These are phyloP conservation scores for Ericerus pela DNA, from an alignment of 1,140 invertebrate species.

Conservation along the genomic window DNA sequence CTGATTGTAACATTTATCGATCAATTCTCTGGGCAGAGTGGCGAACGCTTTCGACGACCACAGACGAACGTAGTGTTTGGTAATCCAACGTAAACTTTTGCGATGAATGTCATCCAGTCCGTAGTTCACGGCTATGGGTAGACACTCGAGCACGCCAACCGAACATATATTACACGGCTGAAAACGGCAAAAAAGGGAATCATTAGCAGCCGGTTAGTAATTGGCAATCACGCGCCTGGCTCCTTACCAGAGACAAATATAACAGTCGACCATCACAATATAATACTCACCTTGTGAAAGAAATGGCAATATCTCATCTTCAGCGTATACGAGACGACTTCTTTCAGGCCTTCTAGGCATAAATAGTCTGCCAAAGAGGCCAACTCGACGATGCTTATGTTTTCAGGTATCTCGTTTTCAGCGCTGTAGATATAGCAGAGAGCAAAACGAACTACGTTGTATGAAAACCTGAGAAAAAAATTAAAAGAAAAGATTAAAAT, in stretches of 20 bases:
- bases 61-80: conserved; percentile 62
- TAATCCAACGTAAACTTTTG: conserved; percentile 71
- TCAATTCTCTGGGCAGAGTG: conserved; percentile 56
- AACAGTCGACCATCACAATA: neutral
- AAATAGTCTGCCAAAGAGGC: conserved; percentile 75
- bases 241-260: neutral
- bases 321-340: conserved; percentile 70
- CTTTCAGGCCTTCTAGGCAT: conserved; percentile 72
- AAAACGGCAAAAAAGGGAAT: conserved; percentile 23
- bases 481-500: too few species aligned
- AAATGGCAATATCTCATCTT: conserved; percentile 82
- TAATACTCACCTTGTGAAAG: conserved; percentile 56
- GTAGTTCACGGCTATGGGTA: conserved; percentile 64
- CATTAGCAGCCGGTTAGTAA: neutral
- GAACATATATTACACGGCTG: conserved; percentile 63
- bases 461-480: conserved; percentile 48
- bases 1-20: conserved; percentile 67
- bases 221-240: neutral
- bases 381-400: conserved; percentile 68
- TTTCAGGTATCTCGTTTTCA: conserved; percentile 63
- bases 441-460: conserved; percentile 70
- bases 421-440: conserved; percentile 85
- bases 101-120: conserved; percentile 73
- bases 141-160: conserved; percentile 62
- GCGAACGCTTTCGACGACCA: conserved; percentile 78